Evolutionary conservation across 2,797 vertebrate genomes (phyloP), one percentile per base, ranked within the genome.

Genomic region (Ctenopoma multispine): DNA sequence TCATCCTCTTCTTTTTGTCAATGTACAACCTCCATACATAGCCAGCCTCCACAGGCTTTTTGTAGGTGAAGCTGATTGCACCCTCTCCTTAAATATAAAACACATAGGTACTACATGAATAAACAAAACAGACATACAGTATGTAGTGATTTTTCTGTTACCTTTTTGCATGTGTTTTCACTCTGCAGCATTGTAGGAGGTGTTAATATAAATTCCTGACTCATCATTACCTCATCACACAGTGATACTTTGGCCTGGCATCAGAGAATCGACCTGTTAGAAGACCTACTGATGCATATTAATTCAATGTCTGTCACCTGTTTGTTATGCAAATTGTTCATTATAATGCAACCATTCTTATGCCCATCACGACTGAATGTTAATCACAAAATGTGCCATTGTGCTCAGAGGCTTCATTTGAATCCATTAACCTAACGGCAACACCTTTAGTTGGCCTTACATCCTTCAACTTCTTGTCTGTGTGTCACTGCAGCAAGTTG

Each of bases 251-350:
- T 77, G 81, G 75, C 63, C 79, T 53, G 62, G 71, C 78, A 67
- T 83, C 86, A 72, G 43, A 81, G 76, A 58, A 18, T 15, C 18
- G 41, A 87, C 77, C 76, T 77, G 69, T 68, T 73, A 53, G 71
- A 77, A 27, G 82, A 85, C 81, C 72, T 73, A 74, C 85, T 77
- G 69, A 77, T 77, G 83, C 84, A 90, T 90, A 86, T 88, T 84
- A 87, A 92, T 88, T 75, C 61, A 58, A 70, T 55, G 77, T 77
- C 82, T 84, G 74, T 90, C 83, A 87, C 85, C 69, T 74, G 80
- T 89, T 90, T 91, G 85, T 89, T 80, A 91, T 90, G 87, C 82
- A 90, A 92, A 91, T 88, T 72, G 63, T 18, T 81, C 71, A 72
- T 87, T 83, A 78, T 87, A 88, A 90, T 82, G 80, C 69, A 10